These are phyloP conservation scores for Entomobrya proxima DNA, from an alignment of 2,888 invertebrate species.

Conservation along the genomic window DNA sequence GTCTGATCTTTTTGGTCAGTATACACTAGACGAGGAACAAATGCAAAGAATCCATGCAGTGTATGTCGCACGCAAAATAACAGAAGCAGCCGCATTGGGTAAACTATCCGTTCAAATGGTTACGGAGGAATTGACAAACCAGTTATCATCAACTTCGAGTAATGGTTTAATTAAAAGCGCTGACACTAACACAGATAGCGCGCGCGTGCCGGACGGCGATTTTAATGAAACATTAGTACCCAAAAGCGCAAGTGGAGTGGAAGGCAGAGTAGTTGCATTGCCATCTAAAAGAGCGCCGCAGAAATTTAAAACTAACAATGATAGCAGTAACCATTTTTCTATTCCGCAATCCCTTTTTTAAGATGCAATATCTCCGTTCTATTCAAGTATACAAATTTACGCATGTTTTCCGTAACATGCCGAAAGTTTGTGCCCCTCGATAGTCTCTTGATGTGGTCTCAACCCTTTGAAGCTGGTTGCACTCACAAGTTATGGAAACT, in stretches of 20 bases:
- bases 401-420: background rate
- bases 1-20: background rate
- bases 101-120: conserved; percentile 31
- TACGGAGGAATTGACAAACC: conserved; percentile 32
- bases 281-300: background rate
- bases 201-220: conserved; percentile 36
- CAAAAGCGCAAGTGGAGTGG: conserved; percentile 16
- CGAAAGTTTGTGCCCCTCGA: conserved; percentile 8
- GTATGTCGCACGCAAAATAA: conserved; percentile 50
- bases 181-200: conserved; percentile 53
- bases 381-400: background rate
- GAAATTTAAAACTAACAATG: background rate
- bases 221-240: background rate
- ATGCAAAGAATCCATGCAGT: conserved; percentile 41
- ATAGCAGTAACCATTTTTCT: background rate
- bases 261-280: conserved; percentile 2
- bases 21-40: conserved; percentile 24
- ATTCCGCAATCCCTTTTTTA: background rate
- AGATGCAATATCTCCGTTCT: background rate
- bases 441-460: background rate
- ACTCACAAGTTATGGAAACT: background rate
- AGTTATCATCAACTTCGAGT: conserved; percentile 47
- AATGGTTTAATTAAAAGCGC: conserved; percentile 57
- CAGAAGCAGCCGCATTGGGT: conserved; percentile 40
- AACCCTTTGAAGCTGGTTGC: background rate